Conservation (phyloP, 2,888 invertebrate genomes). For the Dasypogon diadema region DNA sequence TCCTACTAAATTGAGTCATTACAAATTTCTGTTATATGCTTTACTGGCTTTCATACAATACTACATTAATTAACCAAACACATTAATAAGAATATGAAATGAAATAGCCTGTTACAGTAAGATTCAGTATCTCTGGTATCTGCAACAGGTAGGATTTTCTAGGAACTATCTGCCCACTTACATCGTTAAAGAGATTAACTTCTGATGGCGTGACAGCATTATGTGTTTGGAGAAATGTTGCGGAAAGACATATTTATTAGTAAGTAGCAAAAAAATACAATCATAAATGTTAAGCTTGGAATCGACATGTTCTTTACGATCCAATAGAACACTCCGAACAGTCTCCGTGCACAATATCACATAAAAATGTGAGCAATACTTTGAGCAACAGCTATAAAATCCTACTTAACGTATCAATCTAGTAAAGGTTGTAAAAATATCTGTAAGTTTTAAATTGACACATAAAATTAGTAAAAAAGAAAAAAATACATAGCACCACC, state of each 20-base stretch:
- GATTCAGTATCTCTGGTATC: not conserved
- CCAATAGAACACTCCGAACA: too few species aligned
- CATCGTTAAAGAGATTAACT: not conserved
- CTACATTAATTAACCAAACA: constrained; percentile 23
- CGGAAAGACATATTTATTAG: too few species aligned
- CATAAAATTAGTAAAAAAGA: constrained; percentile 24
- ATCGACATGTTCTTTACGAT: too few species aligned
- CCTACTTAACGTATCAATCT: too few species aligned
- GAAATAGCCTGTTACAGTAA: constrained; percentile 15
- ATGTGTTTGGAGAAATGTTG: too few species aligned
- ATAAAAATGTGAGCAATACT: too few species aligned
- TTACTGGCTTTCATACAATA: not conserved
- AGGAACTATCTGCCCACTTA: constrained; percentile 35
- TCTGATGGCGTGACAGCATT: not conserved
- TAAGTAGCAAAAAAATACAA: too few species aligned
- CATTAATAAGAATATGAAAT: constrained; percentile 30
- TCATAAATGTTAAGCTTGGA: too few species aligned
- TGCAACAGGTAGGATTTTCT: constrained; percentile 43
- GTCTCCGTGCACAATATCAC: too few species aligned
- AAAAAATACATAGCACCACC: constrained; percentile 32
- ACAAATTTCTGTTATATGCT: constrained; percentile 1
- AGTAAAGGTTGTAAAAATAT: too few species aligned
- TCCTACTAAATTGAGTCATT: constrained; percentile 21
- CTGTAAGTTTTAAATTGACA: not conserved
- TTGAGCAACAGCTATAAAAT: too few species aligned